These are phyloP conservation scores for Anas platyrhynchos DNA, from an alignment of 2,113 vertebrate species.

Conservation along the genomic window DNA sequence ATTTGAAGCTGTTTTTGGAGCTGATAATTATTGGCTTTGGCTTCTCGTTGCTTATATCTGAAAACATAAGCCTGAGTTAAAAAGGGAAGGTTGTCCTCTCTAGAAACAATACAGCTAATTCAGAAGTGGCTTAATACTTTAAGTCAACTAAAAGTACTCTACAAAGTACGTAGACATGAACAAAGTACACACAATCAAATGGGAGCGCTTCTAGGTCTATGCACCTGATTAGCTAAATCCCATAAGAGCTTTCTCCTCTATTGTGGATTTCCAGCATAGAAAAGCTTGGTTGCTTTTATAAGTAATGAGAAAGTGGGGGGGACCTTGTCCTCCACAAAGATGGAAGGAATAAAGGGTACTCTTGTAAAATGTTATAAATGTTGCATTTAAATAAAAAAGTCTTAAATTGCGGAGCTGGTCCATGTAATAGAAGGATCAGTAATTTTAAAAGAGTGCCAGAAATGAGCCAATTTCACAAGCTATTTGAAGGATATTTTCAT, in stretches of 20 bases:
- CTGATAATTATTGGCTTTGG: slow-evolving; percentile 36
- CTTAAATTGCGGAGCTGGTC: slow-evolving; percentile 25
- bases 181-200: background rate
- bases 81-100: background rate
- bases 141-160: background rate
- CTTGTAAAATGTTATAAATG: slow-evolving; percentile 52
- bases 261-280: background rate
- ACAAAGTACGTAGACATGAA: accelerated
- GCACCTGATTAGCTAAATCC: background rate
- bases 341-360: background rate
- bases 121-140: background rate
- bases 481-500: slow-evolving; percentile 64
- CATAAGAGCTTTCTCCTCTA: background rate
- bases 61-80: background rate
- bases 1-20: slow-evolving; percentile 1
- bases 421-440: slow-evolving; percentile 50
- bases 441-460: slow-evolving; percentile 65
- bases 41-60: background rate
- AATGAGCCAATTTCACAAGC: slow-evolving; percentile 66
- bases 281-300: background rate
- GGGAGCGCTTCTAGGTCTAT: background rate
- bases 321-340: background rate
- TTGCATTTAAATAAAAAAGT: slow-evolving; percentile 63
- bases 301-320: background rate
- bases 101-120: background rate